These are phyloP conservation scores for Hemitrygon akajei DNA, from an alignment of 2,797 vertebrate species.

Conservation along the genomic window DNA sequence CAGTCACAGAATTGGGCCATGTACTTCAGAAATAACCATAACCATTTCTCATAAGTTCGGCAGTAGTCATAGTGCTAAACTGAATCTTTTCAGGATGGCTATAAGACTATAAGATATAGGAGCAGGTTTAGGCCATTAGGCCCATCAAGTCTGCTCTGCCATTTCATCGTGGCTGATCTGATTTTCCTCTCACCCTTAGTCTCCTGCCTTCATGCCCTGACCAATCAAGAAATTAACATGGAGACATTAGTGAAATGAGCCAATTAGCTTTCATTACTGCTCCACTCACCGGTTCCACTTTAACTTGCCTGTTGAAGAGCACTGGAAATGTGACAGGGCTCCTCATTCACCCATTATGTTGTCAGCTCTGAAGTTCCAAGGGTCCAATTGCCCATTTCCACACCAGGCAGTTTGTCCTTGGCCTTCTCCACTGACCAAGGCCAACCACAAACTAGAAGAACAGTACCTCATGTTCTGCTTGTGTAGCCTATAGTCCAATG, in stretches of 20 bases:
- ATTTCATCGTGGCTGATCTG: no score
- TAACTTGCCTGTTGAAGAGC: background rate
- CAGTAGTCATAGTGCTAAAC: background rate
- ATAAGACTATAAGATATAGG: no score
- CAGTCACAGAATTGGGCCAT: background rate
- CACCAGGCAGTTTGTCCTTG: no score
- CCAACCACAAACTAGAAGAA: no score
- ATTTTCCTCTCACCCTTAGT: no score
- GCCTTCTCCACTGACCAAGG: no score
- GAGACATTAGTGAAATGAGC: background rate
- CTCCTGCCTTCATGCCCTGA: no score
- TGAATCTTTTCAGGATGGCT: background rate
- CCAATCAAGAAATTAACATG: no score
- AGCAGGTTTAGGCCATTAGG: no score
- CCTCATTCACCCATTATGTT: background rate
- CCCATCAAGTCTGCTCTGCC: no score
- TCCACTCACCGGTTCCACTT: background rate
- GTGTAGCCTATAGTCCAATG: no score
- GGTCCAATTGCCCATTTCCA: background rate
- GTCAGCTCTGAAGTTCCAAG: background rate
- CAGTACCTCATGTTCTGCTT: no score
- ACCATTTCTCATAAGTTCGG: background rate
- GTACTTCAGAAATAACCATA: background rate
- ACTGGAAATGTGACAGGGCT: background rate
- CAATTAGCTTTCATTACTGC: background rate